phyloP scores from a whole-genome alignment of 2,797 vertebrate species.

The Chiloscyllium punctatum region DNA sequence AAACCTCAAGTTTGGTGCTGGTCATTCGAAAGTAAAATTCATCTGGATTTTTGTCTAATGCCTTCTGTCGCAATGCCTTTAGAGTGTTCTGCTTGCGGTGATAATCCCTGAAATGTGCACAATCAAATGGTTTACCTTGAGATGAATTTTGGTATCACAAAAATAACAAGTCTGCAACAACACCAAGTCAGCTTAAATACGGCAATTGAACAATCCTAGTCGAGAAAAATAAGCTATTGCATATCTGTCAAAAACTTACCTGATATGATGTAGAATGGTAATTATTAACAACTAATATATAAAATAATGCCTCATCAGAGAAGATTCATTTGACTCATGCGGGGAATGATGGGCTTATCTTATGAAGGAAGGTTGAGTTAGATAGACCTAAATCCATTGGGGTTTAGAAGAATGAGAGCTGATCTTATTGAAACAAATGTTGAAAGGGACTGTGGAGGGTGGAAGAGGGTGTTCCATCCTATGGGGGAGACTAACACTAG shows the following conservation, averaged over 20 bases:
- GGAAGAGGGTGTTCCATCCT: too few species aligned
- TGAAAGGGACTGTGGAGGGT: too few species aligned
- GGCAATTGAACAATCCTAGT: background rate
- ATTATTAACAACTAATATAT: too few species aligned
- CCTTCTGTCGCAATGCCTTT: slow-evolving; percentile 77
- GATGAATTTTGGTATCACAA: background rate
- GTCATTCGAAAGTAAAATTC: slow-evolving; percentile 96
- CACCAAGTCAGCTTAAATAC: background rate
- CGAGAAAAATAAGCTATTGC: background rate
- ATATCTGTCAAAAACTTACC: background rate
- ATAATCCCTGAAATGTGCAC: slow-evolving; percentile 68
- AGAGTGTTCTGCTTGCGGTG: slow-evolving; percentile 84
- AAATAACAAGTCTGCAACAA: background rate
- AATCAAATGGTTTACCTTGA: background rate
- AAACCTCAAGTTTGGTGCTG: slow-evolving; percentile 61
- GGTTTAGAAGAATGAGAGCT: too few species aligned
- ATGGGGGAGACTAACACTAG: too few species aligned
- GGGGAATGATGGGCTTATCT: too few species aligned
- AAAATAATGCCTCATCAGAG: too few species aligned
- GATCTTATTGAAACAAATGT: too few species aligned
- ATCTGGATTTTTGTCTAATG: slow-evolving; percentile 92
- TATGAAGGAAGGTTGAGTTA: too few species aligned
- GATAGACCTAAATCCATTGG: too few species aligned
- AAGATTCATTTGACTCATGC: too few species aligned
- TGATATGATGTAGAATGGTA: background rate